Conservation (phyloP, 2,113 vertebrate genomes). For the Cavia porcellus region DNA sequence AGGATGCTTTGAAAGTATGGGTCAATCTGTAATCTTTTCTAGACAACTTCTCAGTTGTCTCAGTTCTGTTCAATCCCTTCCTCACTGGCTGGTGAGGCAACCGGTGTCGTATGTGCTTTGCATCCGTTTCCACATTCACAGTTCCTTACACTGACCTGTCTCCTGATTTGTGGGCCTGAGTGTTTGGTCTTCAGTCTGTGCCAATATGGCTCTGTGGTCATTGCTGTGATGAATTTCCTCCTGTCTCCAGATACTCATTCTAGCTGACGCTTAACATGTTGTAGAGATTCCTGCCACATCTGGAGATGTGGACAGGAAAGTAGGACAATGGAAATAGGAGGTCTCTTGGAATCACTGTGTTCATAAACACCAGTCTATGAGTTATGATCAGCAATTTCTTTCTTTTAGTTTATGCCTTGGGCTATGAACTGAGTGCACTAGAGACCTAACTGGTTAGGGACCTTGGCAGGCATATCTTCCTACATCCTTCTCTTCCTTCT, state of each 20-base stretch:
- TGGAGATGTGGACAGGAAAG: not conserved
- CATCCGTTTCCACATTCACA: not conserved
- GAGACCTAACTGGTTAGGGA: not conserved
- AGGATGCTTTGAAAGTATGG: no score
- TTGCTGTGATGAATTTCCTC: not conserved
- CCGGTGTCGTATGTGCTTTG: not conserved
- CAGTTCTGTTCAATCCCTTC: constrained; percentile 31
- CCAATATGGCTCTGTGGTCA: not conserved
- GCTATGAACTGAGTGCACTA: not conserved
- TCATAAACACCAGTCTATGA: not conserved
- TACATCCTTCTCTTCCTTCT: not conserved
- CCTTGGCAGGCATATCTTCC: not conserved
- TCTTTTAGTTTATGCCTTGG: not conserved
- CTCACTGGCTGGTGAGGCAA: constrained; percentile 7
- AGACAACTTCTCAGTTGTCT: not conserved
- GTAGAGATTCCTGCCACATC: not conserved
- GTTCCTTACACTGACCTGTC: not conserved
- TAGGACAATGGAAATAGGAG: fast-evolving
- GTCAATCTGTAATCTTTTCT: not conserved
- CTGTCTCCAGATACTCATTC: not conserved
- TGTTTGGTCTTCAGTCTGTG: not conserved
- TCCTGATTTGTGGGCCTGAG: not conserved
- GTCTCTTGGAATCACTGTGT: not conserved
- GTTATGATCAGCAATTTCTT: not conserved
- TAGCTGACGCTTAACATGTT: not conserved